phyloP scores from a whole-genome alignment of 1,140 invertebrate species.

The Vollenhovia emeryi region DNA sequence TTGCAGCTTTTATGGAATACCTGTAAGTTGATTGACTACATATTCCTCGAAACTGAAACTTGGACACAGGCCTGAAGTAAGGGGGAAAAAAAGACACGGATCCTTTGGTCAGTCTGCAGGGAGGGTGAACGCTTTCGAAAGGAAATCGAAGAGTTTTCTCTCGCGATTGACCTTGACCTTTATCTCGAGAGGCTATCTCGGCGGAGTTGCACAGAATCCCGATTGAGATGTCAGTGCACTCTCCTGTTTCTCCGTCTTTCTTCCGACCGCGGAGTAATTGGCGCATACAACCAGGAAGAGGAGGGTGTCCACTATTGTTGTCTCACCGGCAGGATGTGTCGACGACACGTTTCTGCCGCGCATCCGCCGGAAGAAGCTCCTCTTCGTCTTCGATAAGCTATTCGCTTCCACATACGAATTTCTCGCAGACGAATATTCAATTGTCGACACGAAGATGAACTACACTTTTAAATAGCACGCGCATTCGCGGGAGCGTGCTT shows the following conservation, averaged over 20 bases:
- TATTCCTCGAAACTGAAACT: too few relatives aligned
- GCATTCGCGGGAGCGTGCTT: not conserved
- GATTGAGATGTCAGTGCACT: not conserved
- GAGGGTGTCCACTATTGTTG: slow-evolving; percentile 66
- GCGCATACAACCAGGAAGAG: slow-evolving; percentile 66
- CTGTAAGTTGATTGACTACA: too few relatives aligned
- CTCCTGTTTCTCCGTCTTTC: slow-evolving; percentile 3
- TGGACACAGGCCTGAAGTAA: too few relatives aligned
- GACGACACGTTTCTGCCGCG: slow-evolving; percentile 70
- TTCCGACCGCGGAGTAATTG: slow-evolving; percentile 56
- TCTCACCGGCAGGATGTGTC: slow-evolving; percentile 70
- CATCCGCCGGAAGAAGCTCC: slow-evolving; percentile 77
- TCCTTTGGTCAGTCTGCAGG: not conserved
- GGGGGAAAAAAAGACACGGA: not conserved
- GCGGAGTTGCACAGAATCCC: not conserved
- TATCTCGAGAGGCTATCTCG: not conserved
- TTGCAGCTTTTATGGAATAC: too few relatives aligned
- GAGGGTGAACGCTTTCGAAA: not conserved
- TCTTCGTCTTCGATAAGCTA: slow-evolving; percentile 62
- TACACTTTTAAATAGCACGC: not conserved
- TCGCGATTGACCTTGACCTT: slow-evolving; percentile 43
- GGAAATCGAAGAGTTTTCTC: not conserved
- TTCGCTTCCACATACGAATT: not conserved
- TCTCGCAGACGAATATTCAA: not conserved
- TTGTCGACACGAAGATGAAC: not conserved